Evolutionary conservation across 2,888 invertebrate genomes (phyloP).

Genomic region (Tachina fera): DNA sequence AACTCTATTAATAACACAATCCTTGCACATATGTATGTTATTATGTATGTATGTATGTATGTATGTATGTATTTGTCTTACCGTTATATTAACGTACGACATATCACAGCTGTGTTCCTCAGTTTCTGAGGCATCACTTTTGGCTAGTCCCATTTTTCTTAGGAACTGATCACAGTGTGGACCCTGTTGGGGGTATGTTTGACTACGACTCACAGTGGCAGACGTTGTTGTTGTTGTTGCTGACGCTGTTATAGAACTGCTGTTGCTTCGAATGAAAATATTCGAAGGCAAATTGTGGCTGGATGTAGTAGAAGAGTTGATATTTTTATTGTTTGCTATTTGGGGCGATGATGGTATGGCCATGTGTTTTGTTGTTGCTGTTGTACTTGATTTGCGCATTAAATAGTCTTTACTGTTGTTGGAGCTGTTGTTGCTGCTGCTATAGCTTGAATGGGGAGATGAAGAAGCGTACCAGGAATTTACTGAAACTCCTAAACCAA

Average conservation of each 20-base stretch:
- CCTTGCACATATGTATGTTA: not conserved
- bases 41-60: not conserved
- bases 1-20: not conserved
- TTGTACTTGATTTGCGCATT: constrained; percentile 47
- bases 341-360: constrained; percentile 55
- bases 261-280: constrained; percentile 34
- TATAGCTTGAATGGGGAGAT: constrained; percentile 14
- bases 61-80: constrained; percentile 69
- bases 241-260: constrained; percentile 51
- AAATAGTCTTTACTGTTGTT: constrained; percentile 62
- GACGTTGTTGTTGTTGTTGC: constrained; percentile 36
- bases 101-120: constrained; percentile 83
- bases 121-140: constrained; percentile 80
- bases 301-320: constrained; percentile 46
- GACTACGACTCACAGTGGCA: constrained; percentile 64
- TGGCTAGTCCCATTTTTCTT: constrained; percentile 82
- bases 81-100: constrained; percentile 83
- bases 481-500: constrained; percentile 38
- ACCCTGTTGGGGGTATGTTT: constrained; percentile 81
- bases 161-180: constrained; percentile 84
- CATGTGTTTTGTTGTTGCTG: constrained; percentile 55
- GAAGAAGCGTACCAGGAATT: constrained; percentile 54
- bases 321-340: constrained; percentile 46
- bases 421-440: constrained; percentile 17
- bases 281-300: constrained; percentile 62